These are phyloP conservation scores for Hydrolagus colliei DNA, from an alignment of 2,797 vertebrate species.

Conservation along the genomic window DNA sequence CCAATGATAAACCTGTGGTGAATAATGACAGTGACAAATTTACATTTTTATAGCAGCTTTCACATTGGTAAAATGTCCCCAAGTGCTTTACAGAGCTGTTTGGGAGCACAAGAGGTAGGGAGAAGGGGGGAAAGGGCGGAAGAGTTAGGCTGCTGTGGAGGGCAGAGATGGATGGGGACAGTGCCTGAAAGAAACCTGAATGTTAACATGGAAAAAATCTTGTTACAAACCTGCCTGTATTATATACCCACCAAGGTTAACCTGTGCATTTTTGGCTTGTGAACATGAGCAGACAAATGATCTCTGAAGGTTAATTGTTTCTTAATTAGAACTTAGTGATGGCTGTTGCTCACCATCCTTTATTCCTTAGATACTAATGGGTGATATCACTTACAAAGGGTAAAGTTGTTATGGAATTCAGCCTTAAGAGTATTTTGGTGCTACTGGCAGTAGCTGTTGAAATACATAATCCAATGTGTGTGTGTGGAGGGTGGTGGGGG, in stretches of 20 bases:
- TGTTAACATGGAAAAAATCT: too few relatives aligned
- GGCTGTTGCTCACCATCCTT: conserved; percentile 38
- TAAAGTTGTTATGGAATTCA: conserved; percentile 40
- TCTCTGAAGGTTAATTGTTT: conserved; percentile 38
- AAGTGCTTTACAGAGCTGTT: too few relatives aligned
- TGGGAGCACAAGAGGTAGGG: too few relatives aligned
- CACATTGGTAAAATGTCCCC: too few relatives aligned
- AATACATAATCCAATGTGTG: conserved; percentile 36
- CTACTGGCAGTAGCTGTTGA: conserved; percentile 40
- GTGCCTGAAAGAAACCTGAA: too few relatives aligned
- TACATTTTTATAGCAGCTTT: too few relatives aligned
- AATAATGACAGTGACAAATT: too few relatives aligned
- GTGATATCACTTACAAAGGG: conserved; percentile 45
- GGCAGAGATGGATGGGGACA: too few relatives aligned
- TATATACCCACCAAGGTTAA: conserved; percentile 22
- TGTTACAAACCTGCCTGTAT: neutral
- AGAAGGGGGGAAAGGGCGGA: too few relatives aligned
- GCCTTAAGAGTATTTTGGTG: conserved; percentile 41
- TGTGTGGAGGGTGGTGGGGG: neutral
- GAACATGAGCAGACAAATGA: conserved; percentile 2
- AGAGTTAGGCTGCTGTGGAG: too few relatives aligned
- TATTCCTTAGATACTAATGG: conserved; percentile 41
- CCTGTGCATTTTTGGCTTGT: conserved; percentile 32
- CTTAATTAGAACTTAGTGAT: conserved; percentile 35
- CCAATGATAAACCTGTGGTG: neutral